Percentiles rank a stretch among this genome's conserved stretches.
Conservation (phyloP, 2,888 invertebrate genomes). For the Ophion ventricosus region DNA sequence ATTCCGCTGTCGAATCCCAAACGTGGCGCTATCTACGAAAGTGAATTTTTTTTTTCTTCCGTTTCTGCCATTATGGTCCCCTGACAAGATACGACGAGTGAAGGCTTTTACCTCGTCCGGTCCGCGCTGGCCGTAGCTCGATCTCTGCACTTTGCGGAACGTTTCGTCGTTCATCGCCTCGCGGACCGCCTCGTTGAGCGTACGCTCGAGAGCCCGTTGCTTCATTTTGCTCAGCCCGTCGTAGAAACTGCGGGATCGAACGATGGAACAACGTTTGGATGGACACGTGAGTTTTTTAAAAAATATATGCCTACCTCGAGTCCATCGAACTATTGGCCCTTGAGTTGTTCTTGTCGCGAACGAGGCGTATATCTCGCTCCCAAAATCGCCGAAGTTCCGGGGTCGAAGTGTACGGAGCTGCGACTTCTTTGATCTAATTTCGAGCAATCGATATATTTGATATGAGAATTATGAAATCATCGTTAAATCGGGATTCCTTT, state of each 20-base stretch:
- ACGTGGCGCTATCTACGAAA: slow-evolving; percentile 74
- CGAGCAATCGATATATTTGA: slow-evolving; percentile 7
- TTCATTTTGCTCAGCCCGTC: slow-evolving; percentile 82
- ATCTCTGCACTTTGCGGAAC: slow-evolving; percentile 88
- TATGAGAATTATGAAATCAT: neutral
- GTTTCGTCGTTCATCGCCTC: slow-evolving; percentile 88
- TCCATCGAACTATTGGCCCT: slow-evolving; percentile 78
- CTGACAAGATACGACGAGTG: too few relatives aligned
- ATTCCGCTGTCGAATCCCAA: slow-evolving; percentile 71
- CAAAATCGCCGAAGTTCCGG: slow-evolving; percentile 89
- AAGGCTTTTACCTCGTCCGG: slow-evolving; percentile 86
- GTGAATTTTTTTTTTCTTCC: neutral
- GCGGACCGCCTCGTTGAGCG: slow-evolving; percentile 87
- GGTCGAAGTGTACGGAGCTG: slow-evolving; percentile 91
- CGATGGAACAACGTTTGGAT: neutral
- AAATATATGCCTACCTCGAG: slow-evolving; percentile 75
- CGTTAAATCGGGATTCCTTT: slow-evolving; percentile 36
- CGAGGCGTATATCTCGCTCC: slow-evolving; percentile 92
- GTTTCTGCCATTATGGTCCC: neutral
- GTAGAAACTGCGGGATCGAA: slow-evolving; percentile 82
- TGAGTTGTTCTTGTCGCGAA: slow-evolving; percentile 85
- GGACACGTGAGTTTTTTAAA: neutral
- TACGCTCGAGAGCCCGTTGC: slow-evolving; percentile 85
- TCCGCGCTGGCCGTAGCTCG: slow-evolving; percentile 89
- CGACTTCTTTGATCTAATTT: slow-evolving; percentile 90